Base-by-base conservation (phyloP, 2,113 vertebrate genomes). In the Furnarius figulus region DNA sequence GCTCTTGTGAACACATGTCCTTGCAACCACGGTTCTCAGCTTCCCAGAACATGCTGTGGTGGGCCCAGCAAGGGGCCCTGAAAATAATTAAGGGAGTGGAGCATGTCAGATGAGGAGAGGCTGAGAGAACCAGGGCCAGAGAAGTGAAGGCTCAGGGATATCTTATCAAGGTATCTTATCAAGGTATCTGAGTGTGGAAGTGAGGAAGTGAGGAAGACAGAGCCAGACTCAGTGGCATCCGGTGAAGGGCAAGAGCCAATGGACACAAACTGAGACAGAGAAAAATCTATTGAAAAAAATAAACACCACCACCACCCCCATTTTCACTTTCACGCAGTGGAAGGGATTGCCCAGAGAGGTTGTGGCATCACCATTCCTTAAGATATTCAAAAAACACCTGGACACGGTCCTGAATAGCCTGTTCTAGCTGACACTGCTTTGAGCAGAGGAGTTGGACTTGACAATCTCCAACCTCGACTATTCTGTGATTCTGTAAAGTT, bases 351-450 rank as follows among this genome's bases (percentile, higher is more conserved):
- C 46, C 49, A 10, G 53, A 77, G 37, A 49, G 35, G 12, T 7
- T 39, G 63, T 61, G 30, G 62, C 1, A 0, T 61, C 0, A 0
- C 31, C 22, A 8, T 91, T 81, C 14, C 10, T 63, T 40, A 65
- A 61, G 53, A 24, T 42, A 52, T 0, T 92, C 33, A 63, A 56
- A 67, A 12, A 33, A 47, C 52, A 31, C 6, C 21, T 63, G 39
- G 70, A 39, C 33, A 3, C 6, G 19, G 61, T 63, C 47, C 66
- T 87, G 87, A 78, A 47, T 73, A 82, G 62, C n/a, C 61, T 84
- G 31, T 73, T 58, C 28, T 78, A 65, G 12, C 40, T 77, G 44
- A 15, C 0, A 0, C n/a, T 62, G 63, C 72, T 76, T 58, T 80
- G 47, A 92, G 56, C 33, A 39, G 20, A 12, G n/a, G 6, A 1